Evolutionary conservation across 1,140 invertebrate species (phyloP).

Genomic region (Macrocentrus cingulum): DNA sequence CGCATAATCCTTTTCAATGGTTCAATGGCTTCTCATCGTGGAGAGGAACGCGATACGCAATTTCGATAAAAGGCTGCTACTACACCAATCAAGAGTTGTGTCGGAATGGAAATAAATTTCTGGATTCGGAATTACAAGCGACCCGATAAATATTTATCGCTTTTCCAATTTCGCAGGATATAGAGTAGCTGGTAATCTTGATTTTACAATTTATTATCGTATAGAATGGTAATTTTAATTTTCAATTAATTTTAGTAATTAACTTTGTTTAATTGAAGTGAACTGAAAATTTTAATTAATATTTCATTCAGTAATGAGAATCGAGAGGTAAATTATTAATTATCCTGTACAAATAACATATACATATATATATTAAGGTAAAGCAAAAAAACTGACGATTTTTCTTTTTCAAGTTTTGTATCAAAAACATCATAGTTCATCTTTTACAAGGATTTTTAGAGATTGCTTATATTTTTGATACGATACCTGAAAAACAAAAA

Average conservation of each 20-base stretch:
- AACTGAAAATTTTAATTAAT: neutral
- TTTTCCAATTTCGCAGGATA: neutral
- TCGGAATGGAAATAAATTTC: neutral
- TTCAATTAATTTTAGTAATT: slow-evolving; percentile 4
- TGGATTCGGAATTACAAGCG: neutral
- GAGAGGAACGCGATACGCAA: no score
- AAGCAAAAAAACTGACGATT: no score
- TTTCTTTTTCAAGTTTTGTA: no score
- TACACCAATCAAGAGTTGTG: slow-evolving; percentile 2
- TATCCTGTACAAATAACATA: neutral
- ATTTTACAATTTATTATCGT: slow-evolving; percentile 2
- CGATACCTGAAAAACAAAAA: no score
- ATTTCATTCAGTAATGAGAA: neutral
- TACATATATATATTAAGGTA: no score
- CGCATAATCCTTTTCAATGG: no score
- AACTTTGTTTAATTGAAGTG: neutral
- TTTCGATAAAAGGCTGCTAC: slow-evolving; percentile 5
- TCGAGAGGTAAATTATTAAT: neutral
- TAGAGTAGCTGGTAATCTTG: neutral
- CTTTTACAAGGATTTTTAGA: no score
- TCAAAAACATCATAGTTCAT: no score
- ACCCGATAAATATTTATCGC: slow-evolving; percentile 1
- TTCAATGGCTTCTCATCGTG: no score
- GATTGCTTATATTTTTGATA: no score
- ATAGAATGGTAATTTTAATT: slow-evolving; percentile 5